A percentile compares a stretch with the other conserved stretches of the same genome.
Conservation (phyloP, 2,888 invertebrate species). For the Tetragonisca angustula region DNA sequence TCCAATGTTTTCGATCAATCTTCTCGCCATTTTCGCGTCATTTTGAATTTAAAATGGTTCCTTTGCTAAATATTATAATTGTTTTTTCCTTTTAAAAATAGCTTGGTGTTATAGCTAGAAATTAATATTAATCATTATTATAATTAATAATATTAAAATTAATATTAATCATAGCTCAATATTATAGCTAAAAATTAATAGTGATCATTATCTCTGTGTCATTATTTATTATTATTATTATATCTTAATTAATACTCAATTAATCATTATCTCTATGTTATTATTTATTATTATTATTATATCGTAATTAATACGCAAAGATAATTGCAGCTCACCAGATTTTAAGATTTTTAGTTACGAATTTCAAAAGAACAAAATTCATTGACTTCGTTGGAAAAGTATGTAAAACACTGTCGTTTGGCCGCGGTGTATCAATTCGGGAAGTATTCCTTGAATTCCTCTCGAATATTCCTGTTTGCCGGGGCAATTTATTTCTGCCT, state of each 20-base stretch:
- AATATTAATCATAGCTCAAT: background rate
- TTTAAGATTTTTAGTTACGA: background rate
- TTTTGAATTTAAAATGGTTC: background rate
- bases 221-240: too few relatives aligned
- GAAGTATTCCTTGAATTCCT: constrained; percentile 32
- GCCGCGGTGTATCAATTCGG: background rate
- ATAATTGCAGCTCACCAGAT: background rate
- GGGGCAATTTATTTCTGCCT: constrained; percentile 42
- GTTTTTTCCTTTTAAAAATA: background rate
- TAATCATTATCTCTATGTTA: too few relatives aligned
- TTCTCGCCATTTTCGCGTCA: background rate
- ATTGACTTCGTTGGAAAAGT: background rate
- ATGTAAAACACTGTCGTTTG: background rate
- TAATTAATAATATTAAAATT: too few relatives aligned
- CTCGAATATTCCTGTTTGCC: constrained; percentile 29
- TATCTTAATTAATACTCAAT: too few relatives aligned
- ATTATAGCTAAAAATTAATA: too few relatives aligned
- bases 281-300: too few relatives aligned
- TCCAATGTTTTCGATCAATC: background rate
- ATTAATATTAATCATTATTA: too few relatives aligned
- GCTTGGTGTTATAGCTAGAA: too few relatives aligned
- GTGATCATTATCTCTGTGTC: too few relatives aligned
- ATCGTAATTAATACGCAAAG: too few relatives aligned
- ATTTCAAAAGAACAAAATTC: background rate
- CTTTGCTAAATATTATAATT: background rate